phyloP scores from a whole-genome alignment of 2,113 vertebrate genomes.

The Laticauda colubrina region DNA sequence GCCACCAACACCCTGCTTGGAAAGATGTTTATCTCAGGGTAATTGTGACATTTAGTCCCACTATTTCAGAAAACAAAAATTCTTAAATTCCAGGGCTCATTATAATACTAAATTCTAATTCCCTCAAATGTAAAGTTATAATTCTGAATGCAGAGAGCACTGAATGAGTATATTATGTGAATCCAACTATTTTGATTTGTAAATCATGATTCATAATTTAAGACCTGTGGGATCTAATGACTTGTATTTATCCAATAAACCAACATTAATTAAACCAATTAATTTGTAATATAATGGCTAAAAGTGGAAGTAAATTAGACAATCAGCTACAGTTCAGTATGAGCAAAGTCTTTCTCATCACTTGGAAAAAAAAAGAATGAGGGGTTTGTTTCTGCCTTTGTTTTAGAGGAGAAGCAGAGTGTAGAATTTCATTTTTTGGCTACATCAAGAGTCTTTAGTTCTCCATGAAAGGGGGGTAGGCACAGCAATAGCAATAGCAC shows the following conservation, averaged over 20 bases:
- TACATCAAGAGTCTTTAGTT: not conserved
- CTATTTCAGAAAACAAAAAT: not conserved
- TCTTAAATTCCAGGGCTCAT: not conserved
- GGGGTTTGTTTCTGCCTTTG: not conserved
- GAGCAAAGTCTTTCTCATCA: not conserved
- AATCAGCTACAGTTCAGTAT: not conserved
- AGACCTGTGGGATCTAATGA: not conserved
- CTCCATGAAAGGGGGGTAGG: not conserved
- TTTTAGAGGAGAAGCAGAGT: not conserved
- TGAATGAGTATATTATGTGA: not conserved
- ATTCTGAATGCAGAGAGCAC: not conserved
- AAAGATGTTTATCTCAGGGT: not conserved
- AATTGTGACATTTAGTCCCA: not conserved
- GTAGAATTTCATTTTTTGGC: not conserved
- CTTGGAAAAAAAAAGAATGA: not conserved
- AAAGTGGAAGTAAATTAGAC: not conserved
- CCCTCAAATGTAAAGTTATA: not conserved
- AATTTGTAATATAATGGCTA: not conserved
- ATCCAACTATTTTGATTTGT: not conserved
- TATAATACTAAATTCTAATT: not conserved
- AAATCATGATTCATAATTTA: not conserved
- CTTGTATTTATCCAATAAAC: not conserved
- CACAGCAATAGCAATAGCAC: not conserved
- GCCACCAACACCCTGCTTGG: not conserved
- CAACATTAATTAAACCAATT: not conserved